Evolutionary conservation across 1,140 invertebrate species (phyloP), one percentile per base, ranked within the genome.

Genomic region (Sweltsa coloradensis): DNA sequence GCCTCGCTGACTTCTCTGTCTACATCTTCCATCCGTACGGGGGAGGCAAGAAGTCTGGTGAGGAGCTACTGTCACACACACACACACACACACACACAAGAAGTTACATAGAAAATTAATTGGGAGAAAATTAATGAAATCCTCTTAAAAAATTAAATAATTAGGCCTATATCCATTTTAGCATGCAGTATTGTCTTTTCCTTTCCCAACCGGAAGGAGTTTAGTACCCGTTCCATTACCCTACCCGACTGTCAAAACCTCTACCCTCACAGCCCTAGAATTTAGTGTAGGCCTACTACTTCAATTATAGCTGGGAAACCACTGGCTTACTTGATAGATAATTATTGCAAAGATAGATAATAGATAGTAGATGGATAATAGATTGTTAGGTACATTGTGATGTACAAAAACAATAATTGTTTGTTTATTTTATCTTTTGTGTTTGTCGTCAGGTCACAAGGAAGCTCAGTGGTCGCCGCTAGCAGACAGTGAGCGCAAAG

Each of bases 11-110:
- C 64, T 98, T 98, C 64, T 96, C 92, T 1, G 81, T 98, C 1
- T 95, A 94, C 64, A 93, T 98, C 51, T 97, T 97, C 69, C 93
- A 98, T 73, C 93, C 93, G 0, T 97, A 96, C 62, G 92, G 93
- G 11, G 89, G 88, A 23, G 78, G 78, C 31, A 91, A 91, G 62
- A 87, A 86, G 55, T 76, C 83, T 5, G 80, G 79, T 58, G n/a
- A n/a, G n/a, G n/a, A n/a, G n/a, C n/a, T n/a, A n/a, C n/a, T n/a
- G n/a, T n/a, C n/a, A n/a, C n/a, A n/a, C n/a, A n/a, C n/a, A n/a
- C n/a, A n/a, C n/a, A n/a, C n/a, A n/a, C n/a, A n/a, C n/a, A n/a
- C n/a, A n/a, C n/a, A 61, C 56, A 39, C 36, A 27, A 22, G 36
- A 19, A 31, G 26, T 9, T 11, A 18, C n/a, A 36, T 36, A 9